Percentiles rank a stretch among this genome's conserved stretches.
Conservation (phyloP, 2,888 invertebrate species). For the Adela reaumurella region DNA sequence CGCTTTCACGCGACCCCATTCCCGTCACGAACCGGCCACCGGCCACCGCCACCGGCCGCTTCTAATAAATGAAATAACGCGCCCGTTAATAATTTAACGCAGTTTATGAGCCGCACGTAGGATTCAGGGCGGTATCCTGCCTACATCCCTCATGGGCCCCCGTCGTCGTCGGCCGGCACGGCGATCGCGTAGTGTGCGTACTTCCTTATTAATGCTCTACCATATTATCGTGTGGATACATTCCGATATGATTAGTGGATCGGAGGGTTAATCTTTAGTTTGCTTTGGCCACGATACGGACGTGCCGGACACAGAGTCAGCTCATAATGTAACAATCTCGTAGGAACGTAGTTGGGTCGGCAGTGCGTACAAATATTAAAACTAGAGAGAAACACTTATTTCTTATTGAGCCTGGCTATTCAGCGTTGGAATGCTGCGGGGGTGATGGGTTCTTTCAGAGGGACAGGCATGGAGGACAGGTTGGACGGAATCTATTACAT, state of each 20-base stretch:
- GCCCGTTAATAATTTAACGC: slow-evolving; percentile 16
- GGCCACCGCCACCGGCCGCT: background rate
- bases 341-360: too few relatives aligned
- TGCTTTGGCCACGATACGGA: too few relatives aligned
- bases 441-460: too few relatives aligned
- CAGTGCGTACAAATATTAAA: too few relatives aligned
- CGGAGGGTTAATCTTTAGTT: too few relatives aligned
- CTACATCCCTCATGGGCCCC: background rate
- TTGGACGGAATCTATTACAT: too few relatives aligned
- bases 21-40: background rate
- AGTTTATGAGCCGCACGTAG: background rate
- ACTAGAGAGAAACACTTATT: too few relatives aligned
- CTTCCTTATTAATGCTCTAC: background rate
- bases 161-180: background rate
- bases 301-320: too few relatives aligned
- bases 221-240: background rate
- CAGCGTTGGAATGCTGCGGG: too few relatives aligned
- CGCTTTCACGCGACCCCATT: background rate
- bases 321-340: too few relatives aligned
- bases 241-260: background rate
- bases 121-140: slow-evolving; percentile 6
- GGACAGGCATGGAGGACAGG: too few relatives aligned
- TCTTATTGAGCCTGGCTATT: too few relatives aligned
- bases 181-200: background rate
- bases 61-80: slow-evolving; percentile 16